Evolutionary conservation across 2,113 vertebrate species (phyloP).

Genomic region (Ursus arctos): DNA sequence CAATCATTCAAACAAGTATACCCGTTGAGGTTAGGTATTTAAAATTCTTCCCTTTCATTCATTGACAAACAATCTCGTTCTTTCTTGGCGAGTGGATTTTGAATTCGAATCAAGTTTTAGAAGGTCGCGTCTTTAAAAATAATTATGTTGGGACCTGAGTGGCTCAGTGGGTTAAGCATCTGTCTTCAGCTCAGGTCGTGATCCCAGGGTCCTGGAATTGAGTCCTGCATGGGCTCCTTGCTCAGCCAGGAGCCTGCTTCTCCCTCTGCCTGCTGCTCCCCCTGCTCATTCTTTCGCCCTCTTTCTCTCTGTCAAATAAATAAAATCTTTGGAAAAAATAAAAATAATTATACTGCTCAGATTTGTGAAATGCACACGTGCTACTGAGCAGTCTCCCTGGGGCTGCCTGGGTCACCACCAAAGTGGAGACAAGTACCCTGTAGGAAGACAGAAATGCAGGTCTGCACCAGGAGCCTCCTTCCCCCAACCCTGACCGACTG

Average conservation of each 20-base stretch:
- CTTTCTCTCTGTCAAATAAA: no score
- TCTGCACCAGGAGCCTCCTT: not conserved
- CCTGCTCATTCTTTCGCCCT: no score
- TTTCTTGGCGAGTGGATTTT: slow-evolving; percentile 36
- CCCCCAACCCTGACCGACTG: not conserved
- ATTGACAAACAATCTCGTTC: not conserved
- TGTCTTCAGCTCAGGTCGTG: no score
- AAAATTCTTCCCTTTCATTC: slow-evolving; percentile 28
- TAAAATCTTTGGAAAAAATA: not conserved
- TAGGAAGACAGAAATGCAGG: not conserved
- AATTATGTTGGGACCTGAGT: not conserved
- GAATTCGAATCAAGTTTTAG: not conserved
- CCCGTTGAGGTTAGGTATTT: not conserved
- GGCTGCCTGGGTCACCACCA: not conserved
- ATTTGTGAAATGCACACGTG: not conserved
- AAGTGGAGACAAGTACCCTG: not conserved
- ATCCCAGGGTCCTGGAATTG: no score
- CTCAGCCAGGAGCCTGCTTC: no score
- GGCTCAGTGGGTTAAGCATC: no score
- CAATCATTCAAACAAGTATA: not conserved
- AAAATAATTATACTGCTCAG: not conserved
- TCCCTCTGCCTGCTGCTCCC: no score
- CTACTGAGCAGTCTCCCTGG: not conserved
- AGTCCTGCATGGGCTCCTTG: no score
- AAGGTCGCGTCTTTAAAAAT: slow-evolving; percentile 16